phyloP scores from a whole-genome alignment of 1,140 invertebrate genomes.

The Adoxophyes honmai region DNA sequence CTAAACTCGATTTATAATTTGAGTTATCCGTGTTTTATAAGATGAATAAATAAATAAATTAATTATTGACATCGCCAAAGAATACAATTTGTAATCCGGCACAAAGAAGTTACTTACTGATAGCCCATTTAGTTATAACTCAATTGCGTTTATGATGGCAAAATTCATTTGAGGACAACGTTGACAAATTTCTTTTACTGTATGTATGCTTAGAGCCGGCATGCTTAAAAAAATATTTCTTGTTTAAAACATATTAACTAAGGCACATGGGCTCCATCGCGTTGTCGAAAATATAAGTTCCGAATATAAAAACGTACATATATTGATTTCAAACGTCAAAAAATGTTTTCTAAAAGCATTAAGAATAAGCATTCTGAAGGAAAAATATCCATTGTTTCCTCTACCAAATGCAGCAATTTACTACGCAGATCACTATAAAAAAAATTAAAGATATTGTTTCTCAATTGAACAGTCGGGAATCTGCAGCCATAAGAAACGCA shows the following conservation, averaged over 20 bases:
- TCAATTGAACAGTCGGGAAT: no score
- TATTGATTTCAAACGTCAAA: neutral
- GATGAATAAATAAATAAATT: no score
- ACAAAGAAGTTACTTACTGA: conserved; percentile 1
- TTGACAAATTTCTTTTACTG: neutral
- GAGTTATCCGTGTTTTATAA: no score
- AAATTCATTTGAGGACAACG: conserved; percentile 3
- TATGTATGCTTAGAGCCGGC: no score
- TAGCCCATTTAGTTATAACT: conserved; percentile 1
- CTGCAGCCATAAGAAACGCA: no score
- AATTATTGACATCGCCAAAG: no score
- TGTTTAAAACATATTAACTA: neutral
- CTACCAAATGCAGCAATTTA: no score
- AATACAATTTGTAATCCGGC: no score
- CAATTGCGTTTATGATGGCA: neutral
- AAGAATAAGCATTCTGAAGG: neutral
- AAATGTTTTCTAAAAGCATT: neutral
- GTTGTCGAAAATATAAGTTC: neutral
- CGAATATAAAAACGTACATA: neutral
- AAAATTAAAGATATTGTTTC: no score
- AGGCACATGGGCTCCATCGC: neutral
- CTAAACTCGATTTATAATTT: no score
- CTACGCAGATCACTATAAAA: no score
- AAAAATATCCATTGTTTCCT: neutral
- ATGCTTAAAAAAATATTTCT: no score